Base-by-base conservation (phyloP, 2,113 vertebrate species). In the Ploceus nigricollis region DNA sequence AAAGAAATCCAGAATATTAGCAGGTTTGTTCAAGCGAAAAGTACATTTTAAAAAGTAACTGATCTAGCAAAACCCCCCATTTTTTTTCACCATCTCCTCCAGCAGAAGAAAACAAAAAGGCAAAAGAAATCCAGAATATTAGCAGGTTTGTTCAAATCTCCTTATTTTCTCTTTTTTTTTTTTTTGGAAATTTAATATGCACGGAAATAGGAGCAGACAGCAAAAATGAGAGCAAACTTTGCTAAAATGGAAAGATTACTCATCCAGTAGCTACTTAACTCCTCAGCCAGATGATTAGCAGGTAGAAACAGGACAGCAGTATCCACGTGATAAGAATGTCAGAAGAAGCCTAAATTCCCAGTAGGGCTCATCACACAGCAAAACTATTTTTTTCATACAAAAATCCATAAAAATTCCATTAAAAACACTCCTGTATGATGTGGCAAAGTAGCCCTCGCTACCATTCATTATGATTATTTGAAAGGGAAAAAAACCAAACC, bases 31-130 rank as follows among this genome's bases (percentile, higher is more conserved):
- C 24, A 45, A 47, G n/a, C n/a, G 4, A 51, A 56, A 54, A 68
- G 7, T 0, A 13, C 4, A 40, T 27, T 42, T 42, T 9, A 25
- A 15, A 35, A 27, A 39, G 12, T 3, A 60, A 12, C 20, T 68
- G 17, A 58, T 63, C 3, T 10, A 50, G 13, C 4, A 37, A 82
- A 12, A 3, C 4, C 0, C 3, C 2, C 9, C 4, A 1, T 3
- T 31, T 53, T 19, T 15, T 31, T 70, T 17, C 11, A 76, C 0
- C 15, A 30, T 23, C 31, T 45, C 37, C 30, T 68, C 25, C 37
- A 84, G 11, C 25, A 82, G 24, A 90, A 64, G 14, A 18, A 56
- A 73, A 39, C 71, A 65, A 60, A 76, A 66, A 64, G 4, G 24
- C 7, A 7, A 47, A 68, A 63, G 20, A 16, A 79, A 71, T n/a